Percentiles rank a stretch among this genome's conserved stretches.
These are phyloP conservation scores for Tetranychus piercei DNA, from an alignment of 2,888 invertebrate species.

Conservation along the genomic window DNA sequence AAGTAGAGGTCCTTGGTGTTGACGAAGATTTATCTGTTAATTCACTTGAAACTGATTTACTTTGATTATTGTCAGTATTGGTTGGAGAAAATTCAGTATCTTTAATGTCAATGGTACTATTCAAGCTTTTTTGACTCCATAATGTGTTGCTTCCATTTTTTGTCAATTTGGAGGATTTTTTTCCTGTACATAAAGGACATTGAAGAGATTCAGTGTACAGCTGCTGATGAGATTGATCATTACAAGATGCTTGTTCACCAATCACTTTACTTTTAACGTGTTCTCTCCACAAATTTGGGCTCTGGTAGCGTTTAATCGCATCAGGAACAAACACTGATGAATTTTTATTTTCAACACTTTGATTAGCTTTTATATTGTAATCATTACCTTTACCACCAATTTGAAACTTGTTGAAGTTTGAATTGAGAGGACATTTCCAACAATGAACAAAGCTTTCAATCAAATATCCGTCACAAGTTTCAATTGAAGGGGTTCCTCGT, in stretches of 20 bases:
- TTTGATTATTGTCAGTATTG: neutral
- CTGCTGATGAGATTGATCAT: neutral
- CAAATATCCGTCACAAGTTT: neutral
- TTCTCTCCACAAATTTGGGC: neutral
- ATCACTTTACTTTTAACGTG: neutral
- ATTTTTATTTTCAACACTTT: neutral
- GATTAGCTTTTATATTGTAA: neutral
- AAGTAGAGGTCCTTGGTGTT: neutral
- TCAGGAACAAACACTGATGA: neutral
- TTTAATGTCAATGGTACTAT: neutral
- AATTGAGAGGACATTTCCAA: neutral
- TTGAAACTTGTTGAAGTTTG: neutral
- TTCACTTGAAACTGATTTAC: neutral
- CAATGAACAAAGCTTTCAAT: neutral
- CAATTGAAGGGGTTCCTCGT: neutral
- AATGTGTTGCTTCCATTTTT: neutral
- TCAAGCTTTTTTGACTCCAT: neutral
- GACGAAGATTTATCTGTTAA: too few relatives aligned
- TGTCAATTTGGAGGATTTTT: neutral
- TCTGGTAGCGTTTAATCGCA: neutral
- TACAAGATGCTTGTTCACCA: neutral
- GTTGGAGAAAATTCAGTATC: neutral
- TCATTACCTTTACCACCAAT: too few relatives aligned
- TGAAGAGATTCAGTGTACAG: neutral
- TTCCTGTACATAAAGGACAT: neutral